Evolutionary conservation across 2,797 vertebrate species (phyloP).

Genomic region (Odontamblyopus rebecca): DNA sequence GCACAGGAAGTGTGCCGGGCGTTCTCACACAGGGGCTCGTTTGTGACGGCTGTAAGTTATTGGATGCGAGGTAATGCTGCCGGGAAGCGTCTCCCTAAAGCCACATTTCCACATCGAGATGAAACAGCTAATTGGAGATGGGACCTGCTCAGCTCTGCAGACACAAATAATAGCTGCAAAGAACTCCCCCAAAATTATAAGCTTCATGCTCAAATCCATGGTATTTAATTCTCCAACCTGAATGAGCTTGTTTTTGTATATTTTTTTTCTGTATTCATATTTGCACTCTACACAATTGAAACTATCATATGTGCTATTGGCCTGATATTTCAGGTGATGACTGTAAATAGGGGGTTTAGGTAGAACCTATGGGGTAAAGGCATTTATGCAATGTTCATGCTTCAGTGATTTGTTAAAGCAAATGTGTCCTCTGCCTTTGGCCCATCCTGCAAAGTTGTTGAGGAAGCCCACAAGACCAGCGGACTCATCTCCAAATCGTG

Average conservation of each 20-base stretch:
- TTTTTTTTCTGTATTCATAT: neutral
- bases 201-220: slow-evolving; percentile 35
- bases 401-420: too few species aligned
- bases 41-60: slow-evolving; percentile 57
- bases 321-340: neutral
- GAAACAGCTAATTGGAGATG: slow-evolving; percentile 73
- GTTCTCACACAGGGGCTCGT: slow-evolving; percentile 31
- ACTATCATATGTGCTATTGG: neutral
- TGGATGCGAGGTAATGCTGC: slow-evolving; percentile 56
- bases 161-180: slow-evolving; percentile 53
- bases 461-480: too few species aligned
- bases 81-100: slow-evolving; percentile 54
- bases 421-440: too few species aligned
- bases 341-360: too few species aligned
- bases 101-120: slow-evolving; percentile 69
- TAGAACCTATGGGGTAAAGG: too few species aligned
- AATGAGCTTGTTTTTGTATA: slow-evolving; percentile 3
- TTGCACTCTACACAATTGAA: neutral
- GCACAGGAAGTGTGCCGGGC: slow-evolving; percentile 33
- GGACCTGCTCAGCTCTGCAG: slow-evolving; percentile 49
- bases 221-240: slow-evolving; percentile 18
- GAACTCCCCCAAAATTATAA: slow-evolving; percentile 13
- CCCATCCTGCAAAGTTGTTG: too few species aligned
- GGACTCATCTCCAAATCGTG: too few species aligned
- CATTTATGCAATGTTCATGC: too few species aligned